Evolutionary conservation across 2,888 invertebrate genomes (phyloP), one percentile per base, ranked within the genome.

Genomic region (Rosalia funebris): DNA sequence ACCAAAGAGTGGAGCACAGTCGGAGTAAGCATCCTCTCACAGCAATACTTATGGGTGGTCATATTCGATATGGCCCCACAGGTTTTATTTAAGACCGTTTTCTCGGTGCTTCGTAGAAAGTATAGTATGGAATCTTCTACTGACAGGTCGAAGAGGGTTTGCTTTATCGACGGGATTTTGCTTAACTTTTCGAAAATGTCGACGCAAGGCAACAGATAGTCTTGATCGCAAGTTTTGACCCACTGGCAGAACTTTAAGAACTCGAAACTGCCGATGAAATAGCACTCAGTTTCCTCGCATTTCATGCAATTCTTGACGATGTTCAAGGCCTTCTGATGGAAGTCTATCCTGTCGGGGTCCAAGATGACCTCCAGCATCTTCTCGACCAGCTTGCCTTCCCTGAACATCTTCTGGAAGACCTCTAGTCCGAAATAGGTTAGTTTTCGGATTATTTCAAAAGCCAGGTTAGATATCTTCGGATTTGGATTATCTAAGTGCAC

Each of bases 21-120:
- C 2, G 75, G 71, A 2, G 73, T 75, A 12, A 76, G 48, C 73
- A 78, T 76, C 48, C 70, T 70, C 34, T 75, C 72, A 45, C 77
- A 77, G 55, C 77, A 77, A 56, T 75, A 77, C 39, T 70, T 74
- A 44, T 79, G 77, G 11, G 66, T 63, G 1, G 72, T 69, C 72
- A 79, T 71, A 47, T 76, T 76, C 0, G 71, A 68, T 11, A 78
- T 72, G 0, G 76, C 71, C 50, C 68, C 63, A 45, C 75, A 78
- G 1, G 75, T 70, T 48, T 62, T 65, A 11, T 75, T 73, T 9
- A 77, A 53, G n/a, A 75, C 65, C 20, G 55, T 15, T 37, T 72
- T 75, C 16, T 77, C 66, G 1, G 57, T 63, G 47, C 69, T 74
- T 52, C 75, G 59, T 15, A 76, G 66, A 14, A 74, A 72, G 34